Base-by-base conservation (phyloP, 2,113 vertebrate species). In the Macroglossus sobrinus region DNA sequence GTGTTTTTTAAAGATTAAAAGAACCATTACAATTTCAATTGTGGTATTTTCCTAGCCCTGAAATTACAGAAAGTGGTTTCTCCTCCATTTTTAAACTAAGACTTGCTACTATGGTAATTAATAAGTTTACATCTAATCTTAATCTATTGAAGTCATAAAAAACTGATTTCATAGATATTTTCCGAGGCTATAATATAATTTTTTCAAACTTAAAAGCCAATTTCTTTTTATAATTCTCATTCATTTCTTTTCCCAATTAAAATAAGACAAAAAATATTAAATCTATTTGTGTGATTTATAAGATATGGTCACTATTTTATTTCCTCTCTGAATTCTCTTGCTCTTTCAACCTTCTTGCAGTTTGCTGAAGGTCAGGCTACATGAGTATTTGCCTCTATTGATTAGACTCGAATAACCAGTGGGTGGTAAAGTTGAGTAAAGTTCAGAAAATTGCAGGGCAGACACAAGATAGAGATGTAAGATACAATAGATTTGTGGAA, bases 341-440 rank as follows among this genome's bases (percentile, higher is more conserved):
- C 75, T 85, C 93, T 97, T 94, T 96, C 74, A 68, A 38, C 76
- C 72, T 86, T 95, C 66, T 63, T 63, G 28, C 47, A 24, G 59
- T 87, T 78, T 90, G 76, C 53, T 43, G 71, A 98, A 97, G 93
- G 95, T 97, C 97, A 97, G 80, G 50, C 95, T 24, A 74, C 78
- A 7, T 80, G 84, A 96, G n/a, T 97, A 96, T 98, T 96, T 97
- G 4, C 84, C 75, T 86, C 95, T 72, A 94, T 97, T 90, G 92
- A 97, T 96, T 57, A 91, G 35, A 96, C 61, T 97, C 13, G 47
- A 97, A 97, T 92, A 80, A 89, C 93, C 94, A 97, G 71, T 76
- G 91, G 94, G 96, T 95, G 81, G 86, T 95, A 78, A 96, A 96
- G 85, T 96, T 96, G 94, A 98, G 94, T 95, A 97, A 98, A 98